Percentiles rank a stretch among this genome's conserved stretches.
Evolutionary conservation across 2,797 vertebrate species (phyloP).

Genomic region (Onychomys arenicola): DNA sequence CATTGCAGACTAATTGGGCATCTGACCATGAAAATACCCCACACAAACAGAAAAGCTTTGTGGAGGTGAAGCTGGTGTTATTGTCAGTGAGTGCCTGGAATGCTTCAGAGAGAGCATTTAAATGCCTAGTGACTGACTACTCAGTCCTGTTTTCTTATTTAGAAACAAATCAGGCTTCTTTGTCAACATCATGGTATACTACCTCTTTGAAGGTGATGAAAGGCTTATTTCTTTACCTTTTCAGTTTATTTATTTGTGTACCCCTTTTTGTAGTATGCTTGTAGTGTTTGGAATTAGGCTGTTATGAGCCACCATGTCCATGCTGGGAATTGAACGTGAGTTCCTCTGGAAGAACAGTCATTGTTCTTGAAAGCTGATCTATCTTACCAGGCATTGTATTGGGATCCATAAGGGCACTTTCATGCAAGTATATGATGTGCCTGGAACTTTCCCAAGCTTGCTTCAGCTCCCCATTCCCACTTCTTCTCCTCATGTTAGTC

Average conservation of each 20-base stretch:
- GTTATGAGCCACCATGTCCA: no score
- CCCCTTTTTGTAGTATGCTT: not conserved
- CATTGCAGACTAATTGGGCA: slow-evolving; percentile 45
- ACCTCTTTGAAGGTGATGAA: not conserved
- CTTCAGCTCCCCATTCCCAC: no score
- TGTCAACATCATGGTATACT: not conserved
- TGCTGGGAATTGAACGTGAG: no score
- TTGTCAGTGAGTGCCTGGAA: not conserved
- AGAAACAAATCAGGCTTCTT: not conserved
- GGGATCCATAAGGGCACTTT: no score
- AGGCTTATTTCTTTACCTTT: not conserved
- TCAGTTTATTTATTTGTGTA: not conserved
- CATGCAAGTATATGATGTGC: no score
- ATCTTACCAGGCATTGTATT: no score
- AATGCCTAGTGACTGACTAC: not conserved
- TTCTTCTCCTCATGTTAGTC: no score
- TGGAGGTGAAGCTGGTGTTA: not conserved
- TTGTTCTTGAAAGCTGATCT: no score
- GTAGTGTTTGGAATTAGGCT: not conserved
- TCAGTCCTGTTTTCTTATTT: not conserved
- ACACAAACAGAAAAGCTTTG: slow-evolving; percentile 30
- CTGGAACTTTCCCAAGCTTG: no score
- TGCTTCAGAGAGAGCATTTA: not conserved
- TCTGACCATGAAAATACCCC: slow-evolving; percentile 59
- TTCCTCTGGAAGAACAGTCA: no score